These are phyloP conservation scores for Eublepharis macularius DNA, from an alignment of 2,113 vertebrate species.

Conservation along the genomic window DNA sequence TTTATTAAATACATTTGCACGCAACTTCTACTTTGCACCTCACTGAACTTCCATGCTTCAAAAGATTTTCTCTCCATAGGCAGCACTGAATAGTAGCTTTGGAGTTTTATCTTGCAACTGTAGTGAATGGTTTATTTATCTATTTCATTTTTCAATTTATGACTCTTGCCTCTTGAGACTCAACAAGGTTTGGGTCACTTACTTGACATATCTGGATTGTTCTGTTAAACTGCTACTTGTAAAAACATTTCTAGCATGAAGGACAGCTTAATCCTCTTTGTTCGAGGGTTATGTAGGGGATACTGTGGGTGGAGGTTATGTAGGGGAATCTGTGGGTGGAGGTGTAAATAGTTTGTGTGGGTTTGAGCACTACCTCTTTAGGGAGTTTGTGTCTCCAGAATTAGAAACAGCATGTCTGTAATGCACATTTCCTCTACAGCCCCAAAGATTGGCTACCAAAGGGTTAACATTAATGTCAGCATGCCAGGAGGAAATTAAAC, in stretches of 20 bases:
- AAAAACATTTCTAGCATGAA: neutral
- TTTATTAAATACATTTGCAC: neutral
- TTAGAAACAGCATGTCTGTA: constrained; percentile 1
- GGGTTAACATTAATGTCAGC: constrained; percentile 60
- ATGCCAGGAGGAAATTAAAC: constrained; percentile 57
- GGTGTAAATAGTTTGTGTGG: neutral
- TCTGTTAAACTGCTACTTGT: neutral
- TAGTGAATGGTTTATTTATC: neutral
- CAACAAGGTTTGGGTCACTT: neutral
- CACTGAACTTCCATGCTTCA: neutral
- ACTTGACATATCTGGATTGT: neutral
- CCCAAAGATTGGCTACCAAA: constrained; percentile 6
- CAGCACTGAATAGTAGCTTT: neutral
- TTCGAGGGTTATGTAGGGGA: too few species aligned
- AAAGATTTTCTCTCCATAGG: neutral
- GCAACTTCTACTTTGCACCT: neutral
- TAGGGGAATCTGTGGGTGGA: neutral
- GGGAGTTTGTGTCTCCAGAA: neutral
- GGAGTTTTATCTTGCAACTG: neutral
- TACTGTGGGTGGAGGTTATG: neutral
- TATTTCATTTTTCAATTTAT: neutral
- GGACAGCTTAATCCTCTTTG: neutral
- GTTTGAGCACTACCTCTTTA: neutral
- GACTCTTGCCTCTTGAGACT: neutral
- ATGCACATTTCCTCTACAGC: neutral